Conservation (phyloP, 23 tunicate genomes). For the Phallusia fumigata region DNA sequence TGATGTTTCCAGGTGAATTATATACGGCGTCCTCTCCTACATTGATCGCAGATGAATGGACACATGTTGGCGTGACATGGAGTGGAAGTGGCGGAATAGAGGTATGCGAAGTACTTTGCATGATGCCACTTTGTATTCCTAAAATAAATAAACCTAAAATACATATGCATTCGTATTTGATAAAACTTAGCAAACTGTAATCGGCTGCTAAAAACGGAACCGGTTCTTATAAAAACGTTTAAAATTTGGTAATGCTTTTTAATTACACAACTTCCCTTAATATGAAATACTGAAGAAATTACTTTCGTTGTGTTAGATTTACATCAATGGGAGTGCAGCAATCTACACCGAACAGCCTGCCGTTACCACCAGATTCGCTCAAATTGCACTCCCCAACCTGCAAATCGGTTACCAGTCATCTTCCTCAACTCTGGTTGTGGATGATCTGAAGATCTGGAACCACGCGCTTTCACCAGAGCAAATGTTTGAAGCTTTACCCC, state of each 20-base stretch:
- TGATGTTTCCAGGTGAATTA: neutral
- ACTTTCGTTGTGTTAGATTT: neutral
- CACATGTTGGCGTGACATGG: neutral
- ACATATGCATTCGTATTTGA: too few relatives aligned
- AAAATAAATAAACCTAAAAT: too few relatives aligned
- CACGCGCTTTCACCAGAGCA: neutral
- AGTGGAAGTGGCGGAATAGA: neutral
- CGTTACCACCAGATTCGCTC: neutral
- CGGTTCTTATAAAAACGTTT: too few relatives aligned
- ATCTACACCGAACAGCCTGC: neutral
- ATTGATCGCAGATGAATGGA: neutral
- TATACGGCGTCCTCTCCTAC: neutral
- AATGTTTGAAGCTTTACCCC: neutral
- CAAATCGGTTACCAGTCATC: neutral
- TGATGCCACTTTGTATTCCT: too few relatives aligned
- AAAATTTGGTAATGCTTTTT: too few relatives aligned
- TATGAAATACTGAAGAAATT: too few relatives aligned
- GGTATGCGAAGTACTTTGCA: neutral
- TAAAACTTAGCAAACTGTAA: too few relatives aligned
- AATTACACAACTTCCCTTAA: too few relatives aligned
- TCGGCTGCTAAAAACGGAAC: too few relatives aligned
- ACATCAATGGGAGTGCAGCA: neutral
- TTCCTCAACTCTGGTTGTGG: neutral
- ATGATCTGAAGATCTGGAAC: neutral
- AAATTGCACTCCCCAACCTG: neutral